These are phyloP conservation scores for Euwallacea similis DNA, from an alignment of 1,140 invertebrate species.

Conservation along the genomic window DNA sequence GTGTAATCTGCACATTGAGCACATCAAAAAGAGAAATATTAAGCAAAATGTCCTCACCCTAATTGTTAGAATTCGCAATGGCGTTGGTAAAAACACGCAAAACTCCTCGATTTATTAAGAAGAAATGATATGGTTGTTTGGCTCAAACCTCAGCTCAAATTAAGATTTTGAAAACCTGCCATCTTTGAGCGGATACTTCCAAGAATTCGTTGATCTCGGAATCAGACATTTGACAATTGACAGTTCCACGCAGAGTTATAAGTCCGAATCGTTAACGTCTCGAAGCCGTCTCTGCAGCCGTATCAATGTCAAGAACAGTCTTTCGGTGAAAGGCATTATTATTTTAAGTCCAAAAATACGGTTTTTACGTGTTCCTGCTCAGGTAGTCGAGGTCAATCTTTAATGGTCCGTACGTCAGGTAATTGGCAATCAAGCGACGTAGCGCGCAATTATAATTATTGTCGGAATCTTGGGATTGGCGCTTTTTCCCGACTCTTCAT, in stretches of 20 bases:
- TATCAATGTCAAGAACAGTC: slow-evolving; percentile 8
- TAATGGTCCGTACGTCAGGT: slow-evolving; percentile 11
- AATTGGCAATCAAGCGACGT: slow-evolving; percentile 9
- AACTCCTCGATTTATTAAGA: too few species aligned
- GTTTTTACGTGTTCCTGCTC: slow-evolving; percentile 12
- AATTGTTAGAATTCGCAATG: too few species aligned
- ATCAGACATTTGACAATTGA: background rate
- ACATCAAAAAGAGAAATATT: too few species aligned
- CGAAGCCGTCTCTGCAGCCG: background rate
- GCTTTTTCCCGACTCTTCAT: background rate
- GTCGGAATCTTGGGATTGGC: background rate
- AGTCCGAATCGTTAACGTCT: background rate
- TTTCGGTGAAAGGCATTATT: slow-evolving; percentile 14
- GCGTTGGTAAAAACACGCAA: too few species aligned
- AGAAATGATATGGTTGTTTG: too few species aligned
- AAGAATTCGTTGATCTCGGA: background rate
- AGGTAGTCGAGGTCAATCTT: slow-evolving; percentile 22
- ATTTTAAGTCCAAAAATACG: slow-evolving; percentile 13
- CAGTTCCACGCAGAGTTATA: background rate
- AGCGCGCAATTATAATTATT: background rate
- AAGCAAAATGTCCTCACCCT: too few species aligned
- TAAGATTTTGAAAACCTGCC: too few species aligned
- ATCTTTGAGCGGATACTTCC: background rate
- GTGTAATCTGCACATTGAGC: too few species aligned
- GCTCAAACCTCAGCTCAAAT: too few species aligned